Conservation (phyloP, 2,888 invertebrate species). For the Aphodius sticticus region DNA sequence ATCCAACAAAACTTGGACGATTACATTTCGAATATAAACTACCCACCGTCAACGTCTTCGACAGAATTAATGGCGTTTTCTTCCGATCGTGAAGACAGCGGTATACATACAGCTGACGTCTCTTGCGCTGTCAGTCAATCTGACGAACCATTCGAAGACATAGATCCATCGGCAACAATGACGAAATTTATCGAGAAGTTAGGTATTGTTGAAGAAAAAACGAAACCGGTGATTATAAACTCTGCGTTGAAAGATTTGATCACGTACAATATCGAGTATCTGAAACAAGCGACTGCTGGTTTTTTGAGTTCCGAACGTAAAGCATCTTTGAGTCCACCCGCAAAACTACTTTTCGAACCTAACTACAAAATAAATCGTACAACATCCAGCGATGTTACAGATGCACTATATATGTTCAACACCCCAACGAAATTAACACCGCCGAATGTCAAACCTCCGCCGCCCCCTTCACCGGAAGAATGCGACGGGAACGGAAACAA, state of each 20-base stretch:
- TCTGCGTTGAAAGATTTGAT: neutral
- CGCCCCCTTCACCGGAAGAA: conserved; percentile 59
- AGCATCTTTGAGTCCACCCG: conserved; percentile 50
- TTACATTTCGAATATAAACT: conserved; percentile 58
- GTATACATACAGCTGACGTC: conserved; percentile 81
- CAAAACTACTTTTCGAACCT: neutral
- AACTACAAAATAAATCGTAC: neutral
- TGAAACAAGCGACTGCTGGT: conserved; percentile 53
- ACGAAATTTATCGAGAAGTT: conserved; percentile 53
- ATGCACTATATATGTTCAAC: conserved; percentile 50
- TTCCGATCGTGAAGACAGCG: conserved; percentile 78
- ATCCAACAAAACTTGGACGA: conserved; percentile 63
- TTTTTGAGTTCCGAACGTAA: conserved; percentile 60
- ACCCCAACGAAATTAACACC: conserved; percentile 48
- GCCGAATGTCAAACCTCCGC: conserved; percentile 78
- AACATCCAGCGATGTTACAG: neutral
- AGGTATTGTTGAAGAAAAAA: conserved; percentile 45
- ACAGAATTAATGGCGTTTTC: conserved; percentile 68
- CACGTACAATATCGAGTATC: conserved; percentile 41
- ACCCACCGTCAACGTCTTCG: conserved; percentile 64
- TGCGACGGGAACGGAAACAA: conserved; percentile 61
- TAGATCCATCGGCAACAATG: conserved; percentile 52
- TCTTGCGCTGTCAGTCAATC: conserved; percentile 78
- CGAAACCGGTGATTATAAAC: conserved; percentile 32
- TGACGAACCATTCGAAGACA: conserved; percentile 72